Evolutionary conservation across 2,888 invertebrate genomes (phyloP).

Genomic region (Tipula confusa): DNA sequence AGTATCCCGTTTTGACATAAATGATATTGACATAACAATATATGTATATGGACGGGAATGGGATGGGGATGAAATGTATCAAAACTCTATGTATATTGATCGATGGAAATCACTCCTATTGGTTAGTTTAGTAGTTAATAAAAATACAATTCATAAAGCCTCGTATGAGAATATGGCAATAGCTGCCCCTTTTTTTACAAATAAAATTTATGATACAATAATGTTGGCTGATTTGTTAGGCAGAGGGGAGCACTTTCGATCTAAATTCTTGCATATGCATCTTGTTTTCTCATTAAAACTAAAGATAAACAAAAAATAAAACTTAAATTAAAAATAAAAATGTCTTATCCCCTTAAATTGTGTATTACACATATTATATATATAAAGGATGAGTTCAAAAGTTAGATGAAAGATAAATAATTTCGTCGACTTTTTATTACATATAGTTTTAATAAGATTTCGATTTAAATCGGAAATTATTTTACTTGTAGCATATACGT

Average conservation of each 20-base stretch:
- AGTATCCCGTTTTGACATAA: neutral
- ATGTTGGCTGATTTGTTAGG: neutral
- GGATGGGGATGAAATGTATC: neutral
- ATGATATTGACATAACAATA: neutral
- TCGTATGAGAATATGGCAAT: neutral
- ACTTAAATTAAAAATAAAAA: neutral
- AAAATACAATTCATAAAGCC: neutral
- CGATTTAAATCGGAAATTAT: neutral
- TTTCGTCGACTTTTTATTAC: neutral
- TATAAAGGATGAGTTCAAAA: neutral
- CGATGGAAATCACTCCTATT: neutral
- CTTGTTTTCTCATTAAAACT: constrained; percentile 9
- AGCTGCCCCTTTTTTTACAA: neutral
- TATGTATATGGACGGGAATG: neutral
- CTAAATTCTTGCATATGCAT: neutral
- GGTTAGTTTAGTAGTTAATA: neutral
- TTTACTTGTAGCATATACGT: too few species aligned
- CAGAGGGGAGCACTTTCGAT: neutral
- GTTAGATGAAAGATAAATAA: neutral
- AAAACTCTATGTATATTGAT: neutral
- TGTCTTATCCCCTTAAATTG: neutral
- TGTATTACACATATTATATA: neutral
- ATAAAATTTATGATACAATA: neutral
- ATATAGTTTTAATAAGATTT: neutral
- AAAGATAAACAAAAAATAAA: neutral